Evolutionary conservation across 2,113 vertebrate genomes (phyloP).

Genomic region (Centropus unirufus): DNA sequence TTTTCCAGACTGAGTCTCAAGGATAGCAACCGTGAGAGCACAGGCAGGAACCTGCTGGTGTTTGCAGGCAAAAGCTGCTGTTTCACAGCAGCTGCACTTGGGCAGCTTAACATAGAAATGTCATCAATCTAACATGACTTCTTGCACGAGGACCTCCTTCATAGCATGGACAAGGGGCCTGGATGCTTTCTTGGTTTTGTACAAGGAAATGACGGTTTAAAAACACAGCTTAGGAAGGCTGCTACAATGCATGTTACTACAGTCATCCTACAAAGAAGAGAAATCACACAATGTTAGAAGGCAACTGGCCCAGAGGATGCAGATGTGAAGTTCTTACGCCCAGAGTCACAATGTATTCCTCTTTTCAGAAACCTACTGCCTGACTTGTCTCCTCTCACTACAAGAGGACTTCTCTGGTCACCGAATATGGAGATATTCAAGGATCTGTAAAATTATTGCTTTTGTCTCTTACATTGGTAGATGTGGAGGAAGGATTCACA

Average conservation of each 20-base stretch:
- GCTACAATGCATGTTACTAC: not conserved
- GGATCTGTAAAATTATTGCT: fast-evolving
- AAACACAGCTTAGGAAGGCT: not conserved
- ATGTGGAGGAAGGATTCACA: slow-evolving; percentile 89
- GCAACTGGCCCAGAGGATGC: not conserved
- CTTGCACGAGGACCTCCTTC: not conserved
- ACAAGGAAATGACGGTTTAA: not conserved
- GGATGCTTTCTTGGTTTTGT: not conserved
- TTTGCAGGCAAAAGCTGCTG: not conserved
- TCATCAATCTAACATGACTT: not conserved
- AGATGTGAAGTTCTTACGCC: not conserved
- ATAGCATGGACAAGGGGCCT: not conserved
- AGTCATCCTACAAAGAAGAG: not conserved
- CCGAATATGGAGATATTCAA: not conserved
- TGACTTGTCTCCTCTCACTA: not conserved
- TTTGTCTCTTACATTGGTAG: slow-evolving; percentile 84
- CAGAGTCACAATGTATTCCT: not conserved
- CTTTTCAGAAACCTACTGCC: not conserved
- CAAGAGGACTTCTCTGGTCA: not conserved
- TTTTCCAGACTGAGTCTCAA: not conserved
- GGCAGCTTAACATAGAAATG: not conserved
- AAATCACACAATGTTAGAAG: not conserved
- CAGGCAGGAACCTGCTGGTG: not conserved
- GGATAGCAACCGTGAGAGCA: not conserved
- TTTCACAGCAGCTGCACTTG: not conserved